These are phyloP conservation scores for Pteronura brasiliensis DNA, from an alignment of 2,113 vertebrate genomes.

Conservation along the genomic window DNA sequence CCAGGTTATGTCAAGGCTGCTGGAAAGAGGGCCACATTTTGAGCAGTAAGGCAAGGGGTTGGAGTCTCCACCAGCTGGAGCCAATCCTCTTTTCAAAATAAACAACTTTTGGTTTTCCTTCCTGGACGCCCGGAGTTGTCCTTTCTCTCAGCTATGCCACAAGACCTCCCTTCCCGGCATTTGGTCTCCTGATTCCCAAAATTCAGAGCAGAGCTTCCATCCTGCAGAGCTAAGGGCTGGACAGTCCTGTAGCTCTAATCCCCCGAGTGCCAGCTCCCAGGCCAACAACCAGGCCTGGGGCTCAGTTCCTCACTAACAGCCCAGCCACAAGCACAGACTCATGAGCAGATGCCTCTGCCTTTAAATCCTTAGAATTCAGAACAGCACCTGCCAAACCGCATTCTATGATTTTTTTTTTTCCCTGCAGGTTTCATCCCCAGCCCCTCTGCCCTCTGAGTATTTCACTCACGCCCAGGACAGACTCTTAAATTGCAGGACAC, in stretches of 20 bases:
- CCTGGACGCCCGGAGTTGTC: background rate
- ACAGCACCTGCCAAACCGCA: background rate
- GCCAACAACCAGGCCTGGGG: background rate
- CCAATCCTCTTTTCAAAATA: background rate
- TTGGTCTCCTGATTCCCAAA: background rate
- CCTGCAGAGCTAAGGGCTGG: background rate
- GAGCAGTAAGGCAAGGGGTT: accelerated
- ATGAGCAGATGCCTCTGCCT: background rate
- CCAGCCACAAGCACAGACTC: background rate
- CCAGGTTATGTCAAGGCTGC: background rate
- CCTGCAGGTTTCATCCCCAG: background rate
- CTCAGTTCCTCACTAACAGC: background rate
- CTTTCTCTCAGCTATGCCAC: background rate
- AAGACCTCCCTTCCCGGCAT: background rate
- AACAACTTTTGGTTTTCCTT: background rate
- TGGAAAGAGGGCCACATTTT: background rate
- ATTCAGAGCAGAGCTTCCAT: background rate
- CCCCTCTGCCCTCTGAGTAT: conserved; percentile 48
- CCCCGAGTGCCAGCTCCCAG: background rate
- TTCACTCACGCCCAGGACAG: conserved; percentile 34
- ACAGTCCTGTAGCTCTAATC: background rate
- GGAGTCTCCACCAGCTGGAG: background rate
- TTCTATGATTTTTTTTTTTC: background rate
- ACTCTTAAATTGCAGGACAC: conserved; percentile 20
- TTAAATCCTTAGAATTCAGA: background rate